Base-by-base conservation (phyloP, 2,797 vertebrate genomes). In the Margarornis squamiger region DNA sequence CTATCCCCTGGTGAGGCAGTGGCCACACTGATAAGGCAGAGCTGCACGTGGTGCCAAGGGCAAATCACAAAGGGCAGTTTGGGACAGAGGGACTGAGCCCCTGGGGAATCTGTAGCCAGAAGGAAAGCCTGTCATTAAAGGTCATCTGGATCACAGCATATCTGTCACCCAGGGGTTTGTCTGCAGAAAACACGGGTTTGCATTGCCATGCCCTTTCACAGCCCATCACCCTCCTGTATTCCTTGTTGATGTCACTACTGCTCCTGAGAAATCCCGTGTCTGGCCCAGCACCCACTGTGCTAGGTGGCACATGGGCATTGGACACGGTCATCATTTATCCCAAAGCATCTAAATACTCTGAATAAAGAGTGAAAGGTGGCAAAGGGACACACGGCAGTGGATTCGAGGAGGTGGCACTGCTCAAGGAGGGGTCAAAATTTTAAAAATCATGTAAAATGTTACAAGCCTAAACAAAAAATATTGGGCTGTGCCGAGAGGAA, bases 41-140 rank as follows among this genome's bases (percentile, higher is more conserved):
- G 52, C 75, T 59, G 29, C 59, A 32, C 0, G 0, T 46, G 74
- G 34, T 1, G 2, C 63, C 9, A 4, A 73, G 52, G 67, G 43
- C 36, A 66, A 48, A 38, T 26, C 0, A 0, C 38, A 34, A 32
- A 65, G 74, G 71, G 55, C 32, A 34, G 17, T 34, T 52, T 59
- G 41, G 68, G 75, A 41, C 63, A 82, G 71, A 58, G 16, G 41
- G 7, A 2, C 49, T 52, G 22, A 75, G 20, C 6, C 20, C 43
- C 48, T 1, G 1, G 45, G 1, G 1, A 57, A 62, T 36, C 43
- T 0, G 0, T 36, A 54, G 21, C 27, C 54, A 36, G 62, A 87
- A 88, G 39, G 63, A 43, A 72, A 86, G 88, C 18, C 32, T 74
- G 32, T 32, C 62, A 14, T 12, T 38, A 65, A 38, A 86, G 71